Percentiles rank a stretch among this genome's conserved stretches.
Conservation (phyloP, 2,113 vertebrate genomes). For the Xenopus borealis region DNA sequence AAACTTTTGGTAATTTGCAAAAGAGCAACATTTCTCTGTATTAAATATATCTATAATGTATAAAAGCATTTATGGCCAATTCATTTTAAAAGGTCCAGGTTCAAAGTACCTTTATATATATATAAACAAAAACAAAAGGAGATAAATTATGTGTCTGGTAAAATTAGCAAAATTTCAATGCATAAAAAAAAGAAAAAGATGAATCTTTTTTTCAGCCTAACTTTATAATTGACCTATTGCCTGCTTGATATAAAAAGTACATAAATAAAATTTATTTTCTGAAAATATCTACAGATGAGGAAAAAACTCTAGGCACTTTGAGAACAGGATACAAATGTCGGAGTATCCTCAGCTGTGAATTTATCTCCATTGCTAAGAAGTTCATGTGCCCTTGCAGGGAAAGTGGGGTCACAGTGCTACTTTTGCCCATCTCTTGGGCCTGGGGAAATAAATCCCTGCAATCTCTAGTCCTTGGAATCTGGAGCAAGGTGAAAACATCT, state of each 20-base stretch:
- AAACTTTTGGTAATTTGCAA: slow-evolving; percentile 44
- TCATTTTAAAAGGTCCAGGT: slow-evolving; percentile 9
- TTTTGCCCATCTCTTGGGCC: background rate
- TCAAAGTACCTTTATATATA: slow-evolving; percentile 11
- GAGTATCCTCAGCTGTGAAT: background rate
- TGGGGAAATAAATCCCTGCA: slow-evolving; percentile 2
- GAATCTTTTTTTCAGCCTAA: background rate
- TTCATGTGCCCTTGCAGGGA: slow-evolving; percentile 2
- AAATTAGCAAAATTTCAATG: background rate
- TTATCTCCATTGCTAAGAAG: background rate
- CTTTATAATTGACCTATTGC: slow-evolving; percentile 29
- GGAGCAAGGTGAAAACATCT: background rate
- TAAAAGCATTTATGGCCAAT: slow-evolving; percentile 32
- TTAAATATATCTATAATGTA: slow-evolving; percentile 45
- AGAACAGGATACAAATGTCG: background rate
- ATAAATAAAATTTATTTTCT: slow-evolving; percentile 35
- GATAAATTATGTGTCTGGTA: slow-evolving; percentile 28
- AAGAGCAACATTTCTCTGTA: slow-evolving; percentile 35
- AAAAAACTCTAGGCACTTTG: slow-evolving; percentile 32
- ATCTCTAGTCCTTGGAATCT: slow-evolving; percentile 29
- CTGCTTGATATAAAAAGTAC: slow-evolving; percentile 6
- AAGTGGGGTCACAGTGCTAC: slow-evolving; percentile 15
- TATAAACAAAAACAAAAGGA: no score
- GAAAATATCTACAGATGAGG: slow-evolving; percentile 33
- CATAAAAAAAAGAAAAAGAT: background rate